These are phyloP conservation scores for Coccyzus lansbergi DNA, from an alignment of 2,797 vertebrate genomes.

Conservation along the genomic window DNA sequence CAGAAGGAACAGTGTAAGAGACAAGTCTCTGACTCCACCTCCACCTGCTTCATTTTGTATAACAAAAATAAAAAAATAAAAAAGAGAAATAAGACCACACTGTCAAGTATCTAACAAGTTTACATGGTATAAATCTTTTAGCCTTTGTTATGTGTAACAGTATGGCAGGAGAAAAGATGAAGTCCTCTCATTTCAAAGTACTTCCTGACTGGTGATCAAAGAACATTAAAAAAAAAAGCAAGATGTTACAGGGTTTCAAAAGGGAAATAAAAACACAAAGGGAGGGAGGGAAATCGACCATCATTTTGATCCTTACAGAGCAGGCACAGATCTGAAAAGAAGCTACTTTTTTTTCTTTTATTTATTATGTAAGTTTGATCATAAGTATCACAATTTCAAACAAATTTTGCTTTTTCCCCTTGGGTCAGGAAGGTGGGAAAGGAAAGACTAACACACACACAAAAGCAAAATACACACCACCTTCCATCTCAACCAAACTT, in stretches of 20 bases:
- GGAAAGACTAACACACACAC: neutral
- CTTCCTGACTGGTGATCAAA: neutral
- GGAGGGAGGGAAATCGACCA: fast-evolving
- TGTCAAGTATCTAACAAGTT: neutral
- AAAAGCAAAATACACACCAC: neutral
- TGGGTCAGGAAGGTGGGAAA: fast-evolving
- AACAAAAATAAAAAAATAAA: neutral
- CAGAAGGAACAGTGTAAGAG: neutral
- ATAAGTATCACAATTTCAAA: neutral
- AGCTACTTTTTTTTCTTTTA: neutral
- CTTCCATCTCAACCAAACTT: neutral
- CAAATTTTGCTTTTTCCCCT: neutral
- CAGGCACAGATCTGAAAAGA: neutral
- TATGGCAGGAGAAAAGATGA: neutral
- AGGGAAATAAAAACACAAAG: neutral
- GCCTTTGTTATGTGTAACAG: neutral
- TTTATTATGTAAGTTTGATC: neutral
- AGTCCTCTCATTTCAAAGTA: neutral
- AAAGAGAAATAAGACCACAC: neutral
- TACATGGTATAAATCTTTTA: neutral
- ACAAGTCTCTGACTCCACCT: neutral
- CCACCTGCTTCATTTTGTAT: neutral
- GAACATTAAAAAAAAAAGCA: neutral
- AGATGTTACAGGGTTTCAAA: neutral
- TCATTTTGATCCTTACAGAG: neutral